Percentiles rank a stretch among this genome's conserved stretches.
Conservation (phyloP, 2,797 vertebrate species). For the Eremophila alpestris region DNA sequence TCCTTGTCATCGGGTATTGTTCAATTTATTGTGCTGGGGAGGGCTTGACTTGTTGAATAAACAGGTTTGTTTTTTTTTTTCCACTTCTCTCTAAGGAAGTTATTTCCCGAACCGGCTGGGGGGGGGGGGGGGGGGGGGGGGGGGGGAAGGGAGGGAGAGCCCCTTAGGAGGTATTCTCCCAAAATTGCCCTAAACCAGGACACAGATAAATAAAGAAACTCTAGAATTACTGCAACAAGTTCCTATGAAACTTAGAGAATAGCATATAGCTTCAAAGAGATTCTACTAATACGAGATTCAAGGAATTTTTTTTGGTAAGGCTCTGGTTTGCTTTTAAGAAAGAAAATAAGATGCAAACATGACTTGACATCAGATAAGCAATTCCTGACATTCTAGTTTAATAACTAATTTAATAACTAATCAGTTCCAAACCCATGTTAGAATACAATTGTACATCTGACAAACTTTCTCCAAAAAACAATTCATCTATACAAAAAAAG, state of each 20-base stretch:
- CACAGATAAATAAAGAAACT: not conserved
- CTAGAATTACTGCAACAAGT: not conserved
- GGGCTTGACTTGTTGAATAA: too few relatives aligned
- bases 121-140: too few relatives aligned
- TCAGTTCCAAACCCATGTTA: not conserved
- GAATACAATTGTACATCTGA: not conserved
- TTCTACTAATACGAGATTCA: not conserved
- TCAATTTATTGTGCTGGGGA: too few relatives aligned
- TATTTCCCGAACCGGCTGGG: too few relatives aligned
- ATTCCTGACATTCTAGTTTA: not conserved
- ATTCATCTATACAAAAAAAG: not conserved
- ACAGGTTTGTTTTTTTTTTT: too few relatives aligned
- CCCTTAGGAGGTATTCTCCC: too few relatives aligned
- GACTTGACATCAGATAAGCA: not conserved
- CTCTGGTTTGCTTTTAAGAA: not conserved
- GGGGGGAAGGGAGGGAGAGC: too few relatives aligned
- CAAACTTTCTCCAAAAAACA: not conserved
- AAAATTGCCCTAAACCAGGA: too few relatives aligned
- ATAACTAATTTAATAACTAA: not conserved
- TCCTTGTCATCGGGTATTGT: too few relatives aligned
- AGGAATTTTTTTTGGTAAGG: not conserved
- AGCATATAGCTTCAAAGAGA: not conserved
- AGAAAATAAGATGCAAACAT: not conserved
- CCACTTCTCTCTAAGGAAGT: too few relatives aligned
- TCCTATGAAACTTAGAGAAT: not conserved